phyloP scores from a whole-genome alignment of 2,113 vertebrate genomes.

The Xiphophorus couchianus region DNA sequence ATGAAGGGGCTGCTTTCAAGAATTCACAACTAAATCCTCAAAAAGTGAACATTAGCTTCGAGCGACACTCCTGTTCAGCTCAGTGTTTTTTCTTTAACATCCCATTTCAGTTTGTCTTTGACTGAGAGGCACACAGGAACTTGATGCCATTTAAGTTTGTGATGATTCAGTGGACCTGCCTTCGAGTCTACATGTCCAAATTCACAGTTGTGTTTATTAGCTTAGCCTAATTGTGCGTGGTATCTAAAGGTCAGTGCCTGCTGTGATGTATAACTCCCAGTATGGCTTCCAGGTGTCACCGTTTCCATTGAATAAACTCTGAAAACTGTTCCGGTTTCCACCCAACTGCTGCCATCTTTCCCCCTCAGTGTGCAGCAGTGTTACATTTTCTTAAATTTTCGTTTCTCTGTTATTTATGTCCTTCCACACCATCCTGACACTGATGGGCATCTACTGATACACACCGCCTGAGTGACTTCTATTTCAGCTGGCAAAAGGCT shows the following conservation, averaged over 20 bases:
- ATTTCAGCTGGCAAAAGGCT: constrained; percentile 61
- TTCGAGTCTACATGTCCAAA: constrained; percentile 38
- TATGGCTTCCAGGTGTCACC: constrained; percentile 66
- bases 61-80: constrained; percentile 24
- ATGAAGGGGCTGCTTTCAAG: not conserved
- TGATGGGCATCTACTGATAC: constrained; percentile 62
- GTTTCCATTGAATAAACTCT: constrained; percentile 71
- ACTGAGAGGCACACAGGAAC: constrained; percentile 48
- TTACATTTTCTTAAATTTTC: constrained; percentile 31
- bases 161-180: constrained; percentile 58
- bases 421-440: constrained; percentile 54
- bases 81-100: constrained; percentile 29
- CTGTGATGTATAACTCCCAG: constrained; percentile 68
- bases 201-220: constrained; percentile 64
- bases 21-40: not conserved
- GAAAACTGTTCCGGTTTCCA: constrained; percentile 47
- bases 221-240: constrained; percentile 73
- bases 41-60: constrained; percentile 15
- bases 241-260: constrained; percentile 69
- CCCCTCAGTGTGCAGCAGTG: constrained; percentile 38
- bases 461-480: constrained; percentile 57
- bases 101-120: constrained; percentile 42
- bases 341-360: constrained; percentile 35
- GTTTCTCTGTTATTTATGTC: not conserved
- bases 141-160: constrained; percentile 18